Evolutionary conservation across 1,140 invertebrate species (phyloP).

Genomic region (Homalodisca vitripennis): DNA sequence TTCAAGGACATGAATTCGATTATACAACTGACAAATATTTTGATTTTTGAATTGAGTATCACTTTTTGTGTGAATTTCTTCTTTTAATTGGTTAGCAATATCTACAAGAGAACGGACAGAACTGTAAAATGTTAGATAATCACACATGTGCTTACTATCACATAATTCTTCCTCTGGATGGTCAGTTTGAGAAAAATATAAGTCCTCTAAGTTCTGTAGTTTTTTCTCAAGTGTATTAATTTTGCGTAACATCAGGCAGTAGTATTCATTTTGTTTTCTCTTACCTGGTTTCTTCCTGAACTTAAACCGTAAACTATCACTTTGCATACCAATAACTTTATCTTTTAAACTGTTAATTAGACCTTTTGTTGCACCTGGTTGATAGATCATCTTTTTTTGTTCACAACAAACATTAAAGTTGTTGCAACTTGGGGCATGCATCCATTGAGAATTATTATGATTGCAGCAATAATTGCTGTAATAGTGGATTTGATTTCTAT

Average conservation of each 20-base stretch:
- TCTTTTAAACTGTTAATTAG: neutral
- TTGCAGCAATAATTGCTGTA: too few relatives aligned
- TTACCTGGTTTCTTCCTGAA: neutral
- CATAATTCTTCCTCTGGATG: neutral
- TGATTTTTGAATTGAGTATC: neutral
- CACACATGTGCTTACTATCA: neutral
- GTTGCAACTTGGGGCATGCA: too few relatives aligned
- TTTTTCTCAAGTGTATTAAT: neutral
- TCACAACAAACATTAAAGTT: too few relatives aligned
- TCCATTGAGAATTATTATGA: too few relatives aligned
- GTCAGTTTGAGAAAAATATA: neutral
- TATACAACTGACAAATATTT: neutral
- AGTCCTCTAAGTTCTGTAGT: neutral
- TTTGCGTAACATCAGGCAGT: neutral
- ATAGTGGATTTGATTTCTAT: too few relatives aligned
- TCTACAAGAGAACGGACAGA: neutral
- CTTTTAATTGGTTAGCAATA: neutral
- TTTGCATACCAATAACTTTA: neutral
- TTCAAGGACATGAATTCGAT: neutral
- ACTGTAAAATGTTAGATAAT: neutral
- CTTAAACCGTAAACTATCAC: neutral
- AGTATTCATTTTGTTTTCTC: neutral
- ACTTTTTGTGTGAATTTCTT: neutral
- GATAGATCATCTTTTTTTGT: neutral
- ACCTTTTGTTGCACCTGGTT: neutral